Percentiles rank a stretch among this genome's conserved stretches.
These are phyloP conservation scores for Cheiracanthium punctorium DNA, from an alignment of 2,888 invertebrate genomes.

Conservation along the genomic window DNA sequence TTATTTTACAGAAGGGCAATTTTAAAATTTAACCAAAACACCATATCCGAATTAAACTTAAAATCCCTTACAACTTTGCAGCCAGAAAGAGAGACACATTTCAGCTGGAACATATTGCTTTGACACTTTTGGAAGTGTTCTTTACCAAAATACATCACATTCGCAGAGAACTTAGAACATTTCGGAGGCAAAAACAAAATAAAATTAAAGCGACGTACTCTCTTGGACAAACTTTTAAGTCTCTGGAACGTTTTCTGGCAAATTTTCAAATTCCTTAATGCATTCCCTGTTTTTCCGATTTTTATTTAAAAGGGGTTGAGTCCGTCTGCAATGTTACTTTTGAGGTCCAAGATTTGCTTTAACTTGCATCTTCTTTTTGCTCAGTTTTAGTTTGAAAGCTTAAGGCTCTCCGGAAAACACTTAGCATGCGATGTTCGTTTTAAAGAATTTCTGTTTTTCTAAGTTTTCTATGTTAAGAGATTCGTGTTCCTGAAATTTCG, in stretches of 20 bases:
- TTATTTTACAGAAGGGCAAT: no score
- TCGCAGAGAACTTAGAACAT: conserved; percentile 15
- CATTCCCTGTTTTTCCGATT: not conserved
- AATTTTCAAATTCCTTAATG: conserved; percentile 38
- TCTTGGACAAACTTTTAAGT: conserved; percentile 43
- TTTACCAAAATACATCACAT: conserved; percentile 16
- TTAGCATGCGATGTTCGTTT: not conserved
- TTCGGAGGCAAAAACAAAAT: conserved; percentile 12
- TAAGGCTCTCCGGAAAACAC: not conserved
- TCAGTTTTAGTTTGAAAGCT: not conserved
- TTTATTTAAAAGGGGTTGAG: not conserved
- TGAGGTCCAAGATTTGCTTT: not conserved
- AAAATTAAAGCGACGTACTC: conserved; percentile 22
- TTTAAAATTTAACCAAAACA: no score
- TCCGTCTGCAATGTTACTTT: not conserved
- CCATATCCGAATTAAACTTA: no score
- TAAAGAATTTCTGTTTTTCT: not conserved
- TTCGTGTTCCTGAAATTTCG: no score
- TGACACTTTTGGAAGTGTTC: conserved; percentile 18
- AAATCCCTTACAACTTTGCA: not conserved
- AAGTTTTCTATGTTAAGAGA: no score
- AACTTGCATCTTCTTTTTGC: not conserved
- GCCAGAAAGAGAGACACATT: not conserved
- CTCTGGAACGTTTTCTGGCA: conserved; percentile 18
- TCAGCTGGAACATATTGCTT: conserved; percentile 24